Evolutionary conservation across 2,113 vertebrate genomes (phyloP).

Genomic region (Diglossa brunneiventris): DNA sequence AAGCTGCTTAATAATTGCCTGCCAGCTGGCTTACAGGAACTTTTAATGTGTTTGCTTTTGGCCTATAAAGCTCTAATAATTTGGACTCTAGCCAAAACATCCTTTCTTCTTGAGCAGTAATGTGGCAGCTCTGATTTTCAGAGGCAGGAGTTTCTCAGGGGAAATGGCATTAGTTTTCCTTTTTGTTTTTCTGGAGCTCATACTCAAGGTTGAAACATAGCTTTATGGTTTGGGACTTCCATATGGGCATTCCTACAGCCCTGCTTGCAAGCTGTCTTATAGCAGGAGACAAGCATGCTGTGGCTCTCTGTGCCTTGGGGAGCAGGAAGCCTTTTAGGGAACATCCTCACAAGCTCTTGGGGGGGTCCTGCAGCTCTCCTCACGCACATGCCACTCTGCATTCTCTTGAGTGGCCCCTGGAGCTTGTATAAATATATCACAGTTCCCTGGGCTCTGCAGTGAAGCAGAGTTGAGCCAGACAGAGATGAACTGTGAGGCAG

Average conservation of each 20-base stretch:
- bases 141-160: background rate
- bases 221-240: constrained; percentile 9
- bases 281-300: background rate
- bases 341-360: background rate
- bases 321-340: background rate
- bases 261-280: background rate
- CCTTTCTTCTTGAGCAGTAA: background rate
- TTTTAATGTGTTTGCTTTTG: constrained; percentile 53
- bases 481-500: background rate
- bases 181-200: constrained; percentile 17
- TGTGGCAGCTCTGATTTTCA: constrained; percentile 22
- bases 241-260: background rate
- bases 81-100: constrained; percentile 18
- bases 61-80: constrained; percentile 36
- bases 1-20: constrained; percentile 48
- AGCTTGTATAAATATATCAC: background rate
- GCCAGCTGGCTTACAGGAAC: constrained; percentile 22
- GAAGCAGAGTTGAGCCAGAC: background rate
- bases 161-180: constrained; percentile 12
- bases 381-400: rapidly evolving
- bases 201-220: background rate
- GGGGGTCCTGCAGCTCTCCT: background rate
- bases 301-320: background rate
- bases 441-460: background rate
- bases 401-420: background rate